Evolutionary conservation across 1,140 invertebrate genomes (phyloP).

Genomic region (Idris sp.): DNA sequence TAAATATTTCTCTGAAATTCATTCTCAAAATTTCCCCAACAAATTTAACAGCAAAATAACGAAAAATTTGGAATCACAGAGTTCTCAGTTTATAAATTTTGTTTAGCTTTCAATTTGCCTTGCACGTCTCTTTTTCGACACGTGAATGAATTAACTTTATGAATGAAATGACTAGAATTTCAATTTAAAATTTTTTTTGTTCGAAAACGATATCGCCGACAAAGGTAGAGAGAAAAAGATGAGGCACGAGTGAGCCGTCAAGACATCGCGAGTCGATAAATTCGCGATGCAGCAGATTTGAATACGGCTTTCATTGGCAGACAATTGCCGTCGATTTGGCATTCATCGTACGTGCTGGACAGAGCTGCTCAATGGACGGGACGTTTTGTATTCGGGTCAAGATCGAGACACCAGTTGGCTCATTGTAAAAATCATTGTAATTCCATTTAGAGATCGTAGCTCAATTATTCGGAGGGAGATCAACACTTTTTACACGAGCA

Average conservation of each 20-base stretch:
- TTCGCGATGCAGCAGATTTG: slow-evolving; percentile 20
- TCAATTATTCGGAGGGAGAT: no score
- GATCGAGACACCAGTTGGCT: slow-evolving; percentile 28
- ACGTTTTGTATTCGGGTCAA: slow-evolving; percentile 52
- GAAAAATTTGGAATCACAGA: no score
- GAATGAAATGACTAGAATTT: not conserved
- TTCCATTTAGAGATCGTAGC: slow-evolving; percentile 40
- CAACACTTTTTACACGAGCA: no score
- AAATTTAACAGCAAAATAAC: no score
- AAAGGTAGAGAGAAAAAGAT: not conserved
- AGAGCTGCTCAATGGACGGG: slow-evolving; percentile 19
- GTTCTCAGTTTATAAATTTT: no score
- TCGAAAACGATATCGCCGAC: slow-evolving; percentile 3
- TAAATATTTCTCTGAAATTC: no score
- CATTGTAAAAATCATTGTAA: slow-evolving; percentile 35
- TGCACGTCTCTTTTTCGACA: not conserved
- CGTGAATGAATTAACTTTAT: slow-evolving; percentile 3
- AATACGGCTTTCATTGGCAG: slow-evolving; percentile 16
- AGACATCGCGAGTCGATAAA: slow-evolving; percentile 7
- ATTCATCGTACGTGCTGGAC: slow-evolving; percentile 39
- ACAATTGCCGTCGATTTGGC: slow-evolving; percentile 24
- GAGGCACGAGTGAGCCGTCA: no score
- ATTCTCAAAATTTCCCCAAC: no score
- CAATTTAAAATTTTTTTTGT: no score
- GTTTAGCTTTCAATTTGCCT: not conserved